Conservation (phyloP, 2,797 vertebrate species). For the Epinephelus coioides region DNA sequence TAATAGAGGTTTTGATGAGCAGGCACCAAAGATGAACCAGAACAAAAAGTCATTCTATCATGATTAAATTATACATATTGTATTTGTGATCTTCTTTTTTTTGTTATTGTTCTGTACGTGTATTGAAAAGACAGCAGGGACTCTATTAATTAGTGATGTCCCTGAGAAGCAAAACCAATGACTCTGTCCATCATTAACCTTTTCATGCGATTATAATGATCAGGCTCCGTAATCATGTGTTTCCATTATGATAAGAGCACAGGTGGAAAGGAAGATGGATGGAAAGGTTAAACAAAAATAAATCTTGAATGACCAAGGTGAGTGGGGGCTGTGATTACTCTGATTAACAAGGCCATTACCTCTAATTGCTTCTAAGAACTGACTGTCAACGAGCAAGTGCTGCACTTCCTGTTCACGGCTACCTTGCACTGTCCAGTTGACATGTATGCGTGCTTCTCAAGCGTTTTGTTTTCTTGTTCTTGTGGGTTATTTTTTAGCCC, state of each 20-base stretch:
- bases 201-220: conserved; percentile 65
- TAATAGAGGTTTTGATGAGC: neutral
- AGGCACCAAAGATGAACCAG: neutral
- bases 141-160: conserved; percentile 7
- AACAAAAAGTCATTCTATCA: neutral
- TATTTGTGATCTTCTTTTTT: neutral
- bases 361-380: conserved; percentile 79
- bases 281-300: conserved; percentile 78
- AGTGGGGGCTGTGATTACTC: conserved; percentile 73
- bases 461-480: neutral
- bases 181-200: conserved; percentile 67
- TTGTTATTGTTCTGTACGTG: neutral
- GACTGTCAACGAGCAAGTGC: conserved; percentile 44
- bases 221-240: conserved; percentile 62
- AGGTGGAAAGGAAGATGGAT: conserved; percentile 64
- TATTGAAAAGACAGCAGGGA: neutral
- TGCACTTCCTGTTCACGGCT: conserved; percentile 20
- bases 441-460: neutral
- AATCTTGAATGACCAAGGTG: conserved; percentile 73
- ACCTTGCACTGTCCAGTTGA: conserved; percentile 10
- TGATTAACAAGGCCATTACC: conserved; percentile 83
- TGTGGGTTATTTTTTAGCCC: neutral
- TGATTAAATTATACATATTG: neutral
- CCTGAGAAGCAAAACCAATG: neutral
- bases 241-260: conserved; percentile 56